Evolutionary conservation across 2,888 invertebrate genomes (phyloP), one percentile per base, ranked within the genome.

Genomic region (Choreutis nemorana): DNA sequence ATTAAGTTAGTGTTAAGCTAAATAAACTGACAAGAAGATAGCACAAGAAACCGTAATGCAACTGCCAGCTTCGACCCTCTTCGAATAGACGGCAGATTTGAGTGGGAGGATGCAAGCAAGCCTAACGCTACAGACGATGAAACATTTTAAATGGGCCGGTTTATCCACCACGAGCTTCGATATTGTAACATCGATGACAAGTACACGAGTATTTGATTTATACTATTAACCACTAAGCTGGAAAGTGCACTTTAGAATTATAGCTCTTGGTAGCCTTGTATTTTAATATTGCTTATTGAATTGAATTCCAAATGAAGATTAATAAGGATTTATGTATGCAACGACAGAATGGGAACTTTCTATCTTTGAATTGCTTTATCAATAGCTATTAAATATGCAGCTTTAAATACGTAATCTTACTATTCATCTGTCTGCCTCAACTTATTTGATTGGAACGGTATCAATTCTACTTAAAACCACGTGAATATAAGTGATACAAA

Each of bases 1-100:
- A 77, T 77, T 73, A 75, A 63, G 65, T 63, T 63, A 54, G 67
- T 72, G 71, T 65, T 68, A 66, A 67, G 63, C 67, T 62, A 60
- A 71, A 71, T 68, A 71, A 68, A 68, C 65, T 61, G 61, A 67
- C 64, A 58, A 45, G 60, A 57, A 64, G 66, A 67, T 67, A 67
- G 58, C 52, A 56, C 55, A 50, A 59, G 65, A 55, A 61, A 62
- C 61, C 49, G 61, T 64, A 60, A 54, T 55, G 55, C 55, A 50
- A 57, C 53, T 55, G 55, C 47, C 48, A 45, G 49, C 48, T 45
- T 34, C 39, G 40, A 48, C 42, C 40, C 36, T 42, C 33, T 30
- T 39, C 30, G 34, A 24, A 44, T 42, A 56, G 40, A 46, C 53
- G 48, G 46, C 50, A 33, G 42, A 41, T 45, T 59, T 47, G 49